Conservation (phyloP, 2,888 invertebrate species). For the Zaprionus obscuricornis region DNA sequence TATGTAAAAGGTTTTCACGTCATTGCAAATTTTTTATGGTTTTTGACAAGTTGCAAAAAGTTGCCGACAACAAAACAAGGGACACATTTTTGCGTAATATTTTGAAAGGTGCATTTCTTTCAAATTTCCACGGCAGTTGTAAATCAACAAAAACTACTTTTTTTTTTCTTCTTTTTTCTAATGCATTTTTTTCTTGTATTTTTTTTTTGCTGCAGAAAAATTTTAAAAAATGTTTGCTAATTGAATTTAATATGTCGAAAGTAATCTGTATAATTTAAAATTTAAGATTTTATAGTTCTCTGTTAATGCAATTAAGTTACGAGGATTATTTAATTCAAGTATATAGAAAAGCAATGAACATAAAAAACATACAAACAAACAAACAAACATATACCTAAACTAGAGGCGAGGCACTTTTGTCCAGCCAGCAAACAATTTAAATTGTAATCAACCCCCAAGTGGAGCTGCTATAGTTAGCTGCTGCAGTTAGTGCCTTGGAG, state of each 20-base stretch:
- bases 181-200: constrained; percentile 4
- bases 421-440: constrained; percentile 38
- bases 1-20: constrained; percentile 55
- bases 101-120: constrained; percentile 78
- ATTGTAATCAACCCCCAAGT: constrained; percentile 62
- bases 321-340: too few species aligned
- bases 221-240: too few species aligned
- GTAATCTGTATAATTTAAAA: too few species aligned
- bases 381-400: too few species aligned
- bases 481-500: too few species aligned
- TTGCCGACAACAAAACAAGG: constrained; percentile 46
- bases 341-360: constrained; percentile 12
- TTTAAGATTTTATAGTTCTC: too few species aligned
- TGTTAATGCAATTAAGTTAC: too few species aligned
- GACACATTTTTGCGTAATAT: constrained; percentile 66
- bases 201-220: neutral
- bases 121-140: constrained; percentile 47
- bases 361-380: constrained; percentile 40
- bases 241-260: too few species aligned
- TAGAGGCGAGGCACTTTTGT: too few species aligned
- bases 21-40: constrained; percentile 73
- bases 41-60: constrained; percentile 57
- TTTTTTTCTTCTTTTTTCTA: constrained; percentile 13
- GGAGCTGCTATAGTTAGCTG: too few species aligned
- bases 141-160: constrained; percentile 48